phyloP scores from a whole-genome alignment of 2,113 vertebrate species.

The Zeus faber region DNA sequence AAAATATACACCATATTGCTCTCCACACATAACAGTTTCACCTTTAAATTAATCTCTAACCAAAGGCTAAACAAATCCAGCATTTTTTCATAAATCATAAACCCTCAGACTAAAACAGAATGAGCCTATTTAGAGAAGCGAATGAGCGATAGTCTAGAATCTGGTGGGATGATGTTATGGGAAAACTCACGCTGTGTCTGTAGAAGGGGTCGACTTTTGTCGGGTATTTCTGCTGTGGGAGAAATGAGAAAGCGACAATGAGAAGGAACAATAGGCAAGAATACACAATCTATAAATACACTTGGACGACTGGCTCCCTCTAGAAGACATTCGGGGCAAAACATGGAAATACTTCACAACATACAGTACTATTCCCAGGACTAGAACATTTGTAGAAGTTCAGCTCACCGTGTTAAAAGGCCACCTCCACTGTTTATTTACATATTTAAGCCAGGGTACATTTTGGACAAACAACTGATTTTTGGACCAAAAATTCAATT shows the following conservation, averaged over 20 bases:
- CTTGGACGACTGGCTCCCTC: no score
- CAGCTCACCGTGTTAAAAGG: no score
- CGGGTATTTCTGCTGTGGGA: slow-evolving; percentile 98
- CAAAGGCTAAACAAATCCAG: slow-evolving; percentile 5
- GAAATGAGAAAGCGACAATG: slow-evolving; percentile 78
- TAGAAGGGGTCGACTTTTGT: slow-evolving; percentile 99
- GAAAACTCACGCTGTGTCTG: slow-evolving; percentile 97
- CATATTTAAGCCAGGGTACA: no score
- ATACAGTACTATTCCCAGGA: no score
- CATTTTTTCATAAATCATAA: slow-evolving; percentile 28
- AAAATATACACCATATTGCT: no score
- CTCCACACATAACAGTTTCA: no score
- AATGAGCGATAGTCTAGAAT: slow-evolving; percentile 25
- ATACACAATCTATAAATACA: slow-evolving; percentile 18
- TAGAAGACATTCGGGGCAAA: slow-evolving; percentile 12
- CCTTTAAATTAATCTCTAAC: no score
- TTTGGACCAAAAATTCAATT: no score
- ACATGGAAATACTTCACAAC: slow-evolving; percentile 20
- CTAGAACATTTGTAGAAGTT: neutral
- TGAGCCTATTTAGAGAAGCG: slow-evolving; percentile 19
- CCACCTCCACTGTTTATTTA: no score
- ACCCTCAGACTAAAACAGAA: slow-evolving; percentile 25
- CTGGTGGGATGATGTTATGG: no score
- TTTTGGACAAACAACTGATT: no score
- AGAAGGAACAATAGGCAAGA: slow-evolving; percentile 66